Base-by-base conservation (phyloP, 2,797 vertebrate species). In the Atherinosoma microstoma region DNA sequence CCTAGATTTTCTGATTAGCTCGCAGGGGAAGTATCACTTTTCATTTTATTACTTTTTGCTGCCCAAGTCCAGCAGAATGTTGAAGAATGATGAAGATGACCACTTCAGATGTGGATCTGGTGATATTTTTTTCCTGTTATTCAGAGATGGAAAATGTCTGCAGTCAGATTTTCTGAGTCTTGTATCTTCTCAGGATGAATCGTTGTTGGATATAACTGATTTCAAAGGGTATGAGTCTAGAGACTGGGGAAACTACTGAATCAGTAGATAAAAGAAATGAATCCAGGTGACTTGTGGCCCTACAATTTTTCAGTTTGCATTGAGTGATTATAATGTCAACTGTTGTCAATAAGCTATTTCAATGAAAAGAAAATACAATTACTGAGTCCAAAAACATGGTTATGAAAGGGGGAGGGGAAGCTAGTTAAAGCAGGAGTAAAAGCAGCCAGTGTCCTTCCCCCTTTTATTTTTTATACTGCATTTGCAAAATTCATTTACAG, bases 401-500 rank as follows among this genome's bases (percentile, higher is more conserved):
- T 22, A 66, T 40, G 29, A 42, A 18, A 15, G 7, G 40, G n/a
- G 47, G 9, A 8, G 8, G 4, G 49, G 10, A 4, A 6, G 11
- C 10, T 4, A 13, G 27, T 20, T 47, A 47, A 30, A 32, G 16
- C 6, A 29, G 3, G 1, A 13, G 27, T 20, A 63, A 47, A 30
- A 32, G 16, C 6, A 29, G 3, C 16, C 1, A 8, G 29, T 30
- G 16, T 16, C 5, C 6, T 15, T 8, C 45, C 20, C 30, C 15
- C 54, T 56, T n/a, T 60, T 27, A 27, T 16, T n/a, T 67, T 32
- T 40, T 24, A 30, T 45, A 6, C 15, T 1, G 7, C 32, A 29
- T 29, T 34, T 1, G 27, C 18, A 45, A 34, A 53, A 69, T 47
- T 32, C 34, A 49, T 64, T 76, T 67, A 54, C 7, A 13, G n/a